Percentiles rank a stretch among this genome's conserved stretches.
These are phyloP conservation scores for Allacma fusca DNA, from an alignment of 2,888 invertebrate species.

Conservation along the genomic window DNA sequence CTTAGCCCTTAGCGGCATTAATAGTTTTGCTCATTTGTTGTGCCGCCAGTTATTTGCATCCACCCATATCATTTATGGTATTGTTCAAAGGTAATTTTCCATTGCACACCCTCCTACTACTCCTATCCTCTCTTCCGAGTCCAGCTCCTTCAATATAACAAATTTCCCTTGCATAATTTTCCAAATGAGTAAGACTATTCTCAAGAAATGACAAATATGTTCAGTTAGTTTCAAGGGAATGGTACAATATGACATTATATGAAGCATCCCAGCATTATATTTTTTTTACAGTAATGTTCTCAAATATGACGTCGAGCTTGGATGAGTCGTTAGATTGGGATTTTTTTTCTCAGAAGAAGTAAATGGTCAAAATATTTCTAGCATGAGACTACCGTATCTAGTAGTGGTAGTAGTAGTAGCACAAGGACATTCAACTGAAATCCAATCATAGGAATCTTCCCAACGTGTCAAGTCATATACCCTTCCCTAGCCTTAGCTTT, in stretches of 20 bases:
- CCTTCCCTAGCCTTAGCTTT: too few relatives aligned
- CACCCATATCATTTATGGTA: slow-evolving; percentile 16
- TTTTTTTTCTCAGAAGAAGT: not conserved
- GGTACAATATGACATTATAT: too few relatives aligned
- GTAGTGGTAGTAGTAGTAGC: not conserved
- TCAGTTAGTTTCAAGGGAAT: too few relatives aligned
- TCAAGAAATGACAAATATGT: too few relatives aligned
- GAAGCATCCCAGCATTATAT: too few relatives aligned
- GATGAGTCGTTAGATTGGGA: not conserved
- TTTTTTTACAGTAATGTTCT: not conserved
- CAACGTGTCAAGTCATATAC: too few relatives aligned
- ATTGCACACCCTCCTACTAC: not conserved
- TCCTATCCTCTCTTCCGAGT: not conserved
- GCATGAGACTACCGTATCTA: not conserved
- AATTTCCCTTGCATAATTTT: too few relatives aligned
- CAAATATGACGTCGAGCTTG: not conserved
- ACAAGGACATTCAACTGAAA: not conserved
- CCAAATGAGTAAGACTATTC: too few relatives aligned
- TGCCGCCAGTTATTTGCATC: slow-evolving; percentile 16
- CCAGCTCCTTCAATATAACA: not conserved
- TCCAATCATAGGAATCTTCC: too few relatives aligned
- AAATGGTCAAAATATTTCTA: not conserved
- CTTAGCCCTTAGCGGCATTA: slow-evolving; percentile 7
- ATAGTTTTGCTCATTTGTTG: slow-evolving; percentile 1
- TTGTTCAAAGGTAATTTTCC: not conserved